Percentiles rank a stretch among this genome's conserved stretches.
Evolutionary conservation across 2,888 invertebrate genomes (phyloP).

Genomic region (Polylopha cassiicola): DNA sequence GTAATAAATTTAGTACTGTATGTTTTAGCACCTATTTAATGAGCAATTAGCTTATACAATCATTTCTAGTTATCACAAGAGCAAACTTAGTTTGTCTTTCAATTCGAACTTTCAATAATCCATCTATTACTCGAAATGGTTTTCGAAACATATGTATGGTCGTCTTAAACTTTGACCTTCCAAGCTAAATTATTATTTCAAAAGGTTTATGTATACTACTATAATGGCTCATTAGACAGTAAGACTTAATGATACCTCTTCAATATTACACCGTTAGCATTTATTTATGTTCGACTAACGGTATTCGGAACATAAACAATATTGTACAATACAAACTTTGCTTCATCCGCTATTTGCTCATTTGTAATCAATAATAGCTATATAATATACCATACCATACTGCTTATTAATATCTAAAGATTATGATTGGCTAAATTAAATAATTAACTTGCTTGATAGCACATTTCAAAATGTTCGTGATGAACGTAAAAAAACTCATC

Average conservation of each 20-base stretch:
- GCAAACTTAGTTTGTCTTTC: no score
- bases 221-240: slow-evolving; percentile 18
- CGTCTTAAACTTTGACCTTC: slow-evolving; percentile 15
- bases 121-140: slow-evolving; percentile 8
- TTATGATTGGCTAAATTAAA: background rate
- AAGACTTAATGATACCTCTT: slow-evolving; percentile 25
- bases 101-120: slow-evolving; percentile 6
- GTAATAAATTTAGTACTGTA: no score
- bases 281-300: slow-evolving; percentile 12
- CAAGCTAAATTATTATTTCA: slow-evolving; percentile 12
- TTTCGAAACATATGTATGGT: slow-evolving; percentile 9
- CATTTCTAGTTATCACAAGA: no score
- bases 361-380: no score
- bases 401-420: no score
- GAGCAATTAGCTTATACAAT: no score
- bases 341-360: background rate
- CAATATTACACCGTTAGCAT: slow-evolving; percentile 27
- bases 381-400: no score
- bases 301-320: slow-evolving; percentile 3
- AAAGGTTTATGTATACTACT: slow-evolving; percentile 14
- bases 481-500: background rate
- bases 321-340: slow-evolving; percentile 2
- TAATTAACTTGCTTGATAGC: slow-evolving; percentile 4
- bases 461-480: slow-evolving; percentile 9
- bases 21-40: no score